Evolutionary conservation across 2,797 vertebrate genomes (phyloP).

Genomic region (Mionectes olivaceus): DNA sequence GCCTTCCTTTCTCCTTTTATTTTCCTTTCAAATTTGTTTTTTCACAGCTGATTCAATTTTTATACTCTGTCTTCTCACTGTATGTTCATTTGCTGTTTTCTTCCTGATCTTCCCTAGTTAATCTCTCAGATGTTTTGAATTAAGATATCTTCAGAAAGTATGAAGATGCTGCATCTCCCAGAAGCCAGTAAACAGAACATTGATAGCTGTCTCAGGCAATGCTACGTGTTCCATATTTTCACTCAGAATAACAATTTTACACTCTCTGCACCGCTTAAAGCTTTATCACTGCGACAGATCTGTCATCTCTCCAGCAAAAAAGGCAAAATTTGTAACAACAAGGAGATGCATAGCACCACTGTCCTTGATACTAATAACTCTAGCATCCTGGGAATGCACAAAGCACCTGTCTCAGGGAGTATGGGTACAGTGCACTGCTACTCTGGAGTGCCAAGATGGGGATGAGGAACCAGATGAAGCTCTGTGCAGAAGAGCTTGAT

Average conservation of each 20-base stretch:
- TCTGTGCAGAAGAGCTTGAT: neutral
- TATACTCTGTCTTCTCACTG: neutral
- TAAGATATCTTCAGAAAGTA: neutral
- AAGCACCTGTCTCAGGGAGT: neutral
- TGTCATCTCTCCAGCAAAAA: slow-evolving; percentile 3
- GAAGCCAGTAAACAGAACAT: neutral
- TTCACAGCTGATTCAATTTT: neutral
- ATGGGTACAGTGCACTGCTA: neutral
- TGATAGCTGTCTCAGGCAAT: slow-evolving; percentile 6
- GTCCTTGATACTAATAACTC: neutral
- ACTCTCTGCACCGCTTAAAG: neutral
- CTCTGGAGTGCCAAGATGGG: neutral
- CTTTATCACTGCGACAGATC: neutral
- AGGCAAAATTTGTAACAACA: neutral
- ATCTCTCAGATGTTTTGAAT: neutral
- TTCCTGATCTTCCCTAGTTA: neutral
- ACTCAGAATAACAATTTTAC: slow-evolving; percentile 23
- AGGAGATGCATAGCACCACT: neutral
- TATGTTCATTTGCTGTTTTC: neutral
- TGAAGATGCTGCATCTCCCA: neutral
- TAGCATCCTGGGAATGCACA: neutral
- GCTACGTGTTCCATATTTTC: slow-evolving; percentile 24
- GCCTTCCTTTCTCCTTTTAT: neutral
- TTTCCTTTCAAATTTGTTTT: neutral
- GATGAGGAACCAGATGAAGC: neutral